phyloP scores from a whole-genome alignment of 2,888 invertebrate species.

The Notodonta ziczac region DNA sequence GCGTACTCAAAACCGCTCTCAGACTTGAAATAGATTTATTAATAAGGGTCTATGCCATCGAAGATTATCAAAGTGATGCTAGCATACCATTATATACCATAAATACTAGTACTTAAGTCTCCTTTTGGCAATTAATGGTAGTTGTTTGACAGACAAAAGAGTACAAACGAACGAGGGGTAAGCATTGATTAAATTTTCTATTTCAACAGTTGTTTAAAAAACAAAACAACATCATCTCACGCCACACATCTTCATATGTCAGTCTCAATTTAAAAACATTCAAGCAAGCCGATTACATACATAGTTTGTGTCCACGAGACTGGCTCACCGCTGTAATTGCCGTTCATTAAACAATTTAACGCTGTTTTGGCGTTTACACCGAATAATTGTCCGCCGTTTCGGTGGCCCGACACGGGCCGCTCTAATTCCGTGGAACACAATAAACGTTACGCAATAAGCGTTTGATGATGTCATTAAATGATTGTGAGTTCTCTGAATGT shows the following conservation, averaged over 20 bases:
- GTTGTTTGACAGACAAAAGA: too few species aligned
- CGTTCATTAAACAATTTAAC: slow-evolving; percentile 75
- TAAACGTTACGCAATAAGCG: slow-evolving; percentile 1
- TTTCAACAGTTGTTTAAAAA: slow-evolving; percentile 1
- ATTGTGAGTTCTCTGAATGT: neutral
- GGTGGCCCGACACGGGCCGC: slow-evolving; percentile 5
- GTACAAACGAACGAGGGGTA: too few species aligned
- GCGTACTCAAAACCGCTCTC: too few species aligned
- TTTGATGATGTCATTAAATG: neutral
- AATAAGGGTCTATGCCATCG: too few species aligned
- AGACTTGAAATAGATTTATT: too few species aligned
- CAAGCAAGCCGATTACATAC: slow-evolving; percentile 60
- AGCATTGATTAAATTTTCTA: too few species aligned
- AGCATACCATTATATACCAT: too few species aligned
- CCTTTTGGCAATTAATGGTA: too few species aligned
- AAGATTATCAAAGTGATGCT: too few species aligned
- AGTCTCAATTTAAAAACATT: slow-evolving; percentile 74
- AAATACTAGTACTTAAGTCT: too few species aligned
- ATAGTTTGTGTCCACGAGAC: slow-evolving; percentile 54
- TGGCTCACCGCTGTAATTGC: slow-evolving; percentile 68
- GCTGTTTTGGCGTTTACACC: slow-evolving; percentile 48
- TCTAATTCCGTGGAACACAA: slow-evolving; percentile 2
- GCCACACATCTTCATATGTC: slow-evolving; percentile 68
- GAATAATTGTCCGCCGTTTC: slow-evolving; percentile 31
- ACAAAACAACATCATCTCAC: slow-evolving; percentile 14